Evolutionary conservation across 2,797 vertebrate species (phyloP), one percentile per base, ranked within the genome.

Genomic region (Trichosurus vulpecula): DNA sequence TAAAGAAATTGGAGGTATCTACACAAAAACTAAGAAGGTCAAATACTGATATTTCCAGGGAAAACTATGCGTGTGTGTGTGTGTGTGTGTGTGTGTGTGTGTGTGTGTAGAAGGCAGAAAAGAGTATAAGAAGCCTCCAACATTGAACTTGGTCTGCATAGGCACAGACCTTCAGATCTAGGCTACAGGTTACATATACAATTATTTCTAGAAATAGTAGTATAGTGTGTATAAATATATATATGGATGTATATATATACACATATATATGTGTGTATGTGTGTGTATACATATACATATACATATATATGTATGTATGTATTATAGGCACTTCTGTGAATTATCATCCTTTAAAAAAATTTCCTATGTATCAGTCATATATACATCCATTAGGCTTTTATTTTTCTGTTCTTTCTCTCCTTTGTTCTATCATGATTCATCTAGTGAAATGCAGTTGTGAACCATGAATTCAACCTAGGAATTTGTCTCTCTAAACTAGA

Each of bases 301-400:
- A 61, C 89, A 5, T n/a, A n/a, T n/a, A n/a, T n/a, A n/a, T n/a
- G n/a, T n/a, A n/a, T n/a, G n/a, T n/a, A n/a, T n/a, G n/a, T n/a
- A n/a, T n/a, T n/a, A 57, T 57, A 30, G 9, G 8, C 66, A 54
- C 89, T 95, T 96, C 96, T 95, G 96, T 29, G 93, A 95, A 96
- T 55, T 92, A 53, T 0, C 1, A 25, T 81, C 66, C 16, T 55
- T 66, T n/a, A 19, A n/a, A 66, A 58, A 66, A 66, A 66, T 52
- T 93, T 90, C 56, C n/a, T 81, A 54, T 52, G 12, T 52, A 35
- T 35, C 51, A 35, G 51, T 16, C 81, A 52, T 81, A 30, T 91
- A n/a, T 54, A 81, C 3, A 93, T 31, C 31, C 61, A 52, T 90
- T 92, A 95, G 58, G 92, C n/a, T 91, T 41, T 81, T 41, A 81